Base-by-base conservation (phyloP, 2,888 invertebrate genomes). In the Gymnocheta viridis region DNA sequence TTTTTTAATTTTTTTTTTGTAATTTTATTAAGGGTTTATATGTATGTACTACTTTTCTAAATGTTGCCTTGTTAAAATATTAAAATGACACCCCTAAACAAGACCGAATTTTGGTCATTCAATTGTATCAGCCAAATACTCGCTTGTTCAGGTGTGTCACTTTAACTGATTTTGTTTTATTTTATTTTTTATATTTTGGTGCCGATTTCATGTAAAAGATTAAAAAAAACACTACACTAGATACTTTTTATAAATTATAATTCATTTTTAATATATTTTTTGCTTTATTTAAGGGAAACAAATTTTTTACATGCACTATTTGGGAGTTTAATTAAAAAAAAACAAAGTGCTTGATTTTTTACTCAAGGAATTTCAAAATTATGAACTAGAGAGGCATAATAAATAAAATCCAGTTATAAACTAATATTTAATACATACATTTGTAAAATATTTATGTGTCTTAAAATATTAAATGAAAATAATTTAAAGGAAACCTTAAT, bases 51-150 rank as follows among this genome's bases (percentile, higher is more conserved):
- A 76, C 32, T 64, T 74, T 64, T 22, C 66, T 44, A 44, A 56
- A 56, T 35, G 24, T n/a, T 24, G n/a, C 47, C 54, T 69, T 54
- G 41, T 78, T 47, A 60, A 67, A 77, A 41, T 76, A 56, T 74
- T 81, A 54, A 84, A 84, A 84, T 84, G 84, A 56, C 72, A 84
- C 84, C 84, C 84, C 84, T 84, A 84, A 84, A 84, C 84, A 84
- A 84, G 84, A 84, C 84, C 84, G 84, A 84, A 84, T 84, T 84
- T 84, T 84, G 84, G 84, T 78, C 84, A 81, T 84, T 81, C 32
- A 62, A 84, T 69, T 69, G 38, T 69, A 84, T 81, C 84, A 81
- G 84, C 81, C 84, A 81, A 84, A 84, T 84, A 84, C 84, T 84
- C 84, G 84, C 69, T 84, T 81, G 84, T 84, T 84, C 84, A 84